Conservation (phyloP, 2,113 vertebrate genomes). For the Oryctolagus cuniculus region mOryCun1.1 NC_091453.1:59105501-59106000, state of each 20-base stretch:
- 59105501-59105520: too few species aligned
- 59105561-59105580: neutral
- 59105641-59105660: neutral
- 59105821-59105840: neutral
- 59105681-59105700: neutral
- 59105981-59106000: too few species aligned
- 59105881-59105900: too few species aligned
- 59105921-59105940: too few species aligned
- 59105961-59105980: too few species aligned
- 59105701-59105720: neutral
- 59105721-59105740: neutral
- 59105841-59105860: neutral
- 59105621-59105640: neutral
- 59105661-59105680: neutral
- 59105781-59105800: neutral
- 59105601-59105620: neutral
- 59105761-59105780: neutral
- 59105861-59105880: too few species aligned
- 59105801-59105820: neutral
- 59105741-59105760: neutral
- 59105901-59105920: too few species aligned
- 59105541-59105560: neutral
- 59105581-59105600: neutral
- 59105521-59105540: too few species aligned
- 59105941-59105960: too few species aligned